Base-by-base conservation (phyloP, 2,113 vertebrate species). In the Spilogale gracilis region DNA sequence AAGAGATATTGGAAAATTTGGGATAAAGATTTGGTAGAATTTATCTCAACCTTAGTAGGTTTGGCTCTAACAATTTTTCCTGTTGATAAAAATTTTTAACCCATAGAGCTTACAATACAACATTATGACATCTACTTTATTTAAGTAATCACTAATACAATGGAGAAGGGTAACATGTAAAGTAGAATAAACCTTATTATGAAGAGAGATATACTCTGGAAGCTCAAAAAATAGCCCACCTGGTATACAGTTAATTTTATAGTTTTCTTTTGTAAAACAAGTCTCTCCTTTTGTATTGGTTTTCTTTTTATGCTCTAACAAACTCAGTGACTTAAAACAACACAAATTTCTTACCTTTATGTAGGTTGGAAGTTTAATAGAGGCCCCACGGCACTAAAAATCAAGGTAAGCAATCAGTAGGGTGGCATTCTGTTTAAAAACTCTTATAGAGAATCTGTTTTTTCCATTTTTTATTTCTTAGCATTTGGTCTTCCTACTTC, bases 401-500 rank as follows among this genome's bases (percentile, higher is more conserved):
- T n/a, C 58, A 21, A 82, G 21, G 6, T 52, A 76, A 61, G 5
- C 23, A 80, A 60, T 74, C 7, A 60, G 12, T 4, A 54, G 43
- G 9, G 3, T 4, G 11, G 7, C 45, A 2, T 43, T 81, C 10
- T 10, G 4, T 67, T 43, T 85, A 13, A 18, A 32, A 6, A 7
- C 6, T 83, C 20, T 2, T 5, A 23, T 16, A 45, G 23, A 65
- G 5, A 32, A 78, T 73, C 7, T 1, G 12, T 32, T n/a, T 81
- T 87, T 48, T 32, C 30, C 38, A 73, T 45, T 45, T 84, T 50
- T 16, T 6, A 25, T 30, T 38, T 6, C 16, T 67, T 38, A 3
- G 32, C 4, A 43, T 6, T 2, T 6, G 5, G 2, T 10, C 0
- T 1, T 43, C 8, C 76, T 43, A 6, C 11, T 9, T 21, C 14